phyloP scores from a whole-genome alignment of 2,113 vertebrate species.

The Sander lucioperca region DNA sequence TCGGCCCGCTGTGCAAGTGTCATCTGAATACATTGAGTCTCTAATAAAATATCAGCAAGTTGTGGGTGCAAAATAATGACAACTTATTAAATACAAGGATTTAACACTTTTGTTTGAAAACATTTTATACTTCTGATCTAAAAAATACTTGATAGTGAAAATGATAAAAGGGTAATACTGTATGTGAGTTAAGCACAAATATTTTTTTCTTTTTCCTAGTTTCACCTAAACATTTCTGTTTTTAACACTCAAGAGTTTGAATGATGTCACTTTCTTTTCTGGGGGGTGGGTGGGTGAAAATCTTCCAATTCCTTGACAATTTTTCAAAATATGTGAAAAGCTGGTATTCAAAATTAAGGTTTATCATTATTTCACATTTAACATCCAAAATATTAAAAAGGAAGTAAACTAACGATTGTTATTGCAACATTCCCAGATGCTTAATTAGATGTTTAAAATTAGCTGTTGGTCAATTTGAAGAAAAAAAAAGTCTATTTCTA shows the following conservation, averaged over 20 bases:
- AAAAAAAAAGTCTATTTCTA: not conserved
- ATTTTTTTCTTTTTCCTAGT: not conserved
- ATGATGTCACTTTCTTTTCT: not conserved
- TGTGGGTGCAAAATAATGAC: not conserved
- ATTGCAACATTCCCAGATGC: constrained; percentile 12
- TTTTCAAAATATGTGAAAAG: not conserved
- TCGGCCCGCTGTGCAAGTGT: not conserved
- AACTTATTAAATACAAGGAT: not conserved
- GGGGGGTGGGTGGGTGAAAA: no score
- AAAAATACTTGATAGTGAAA: not conserved
- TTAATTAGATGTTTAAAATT: not conserved
- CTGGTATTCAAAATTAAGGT: not conserved
- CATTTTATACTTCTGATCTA: not conserved
- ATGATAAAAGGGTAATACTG: not conserved
- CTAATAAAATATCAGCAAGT: constrained; percentile 9
- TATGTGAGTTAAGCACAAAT: not conserved
- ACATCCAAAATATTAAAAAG: not conserved
- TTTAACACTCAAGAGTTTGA: not conserved
- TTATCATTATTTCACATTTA: not conserved
- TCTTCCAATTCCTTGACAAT: not conserved
- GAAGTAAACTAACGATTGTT: not conserved
- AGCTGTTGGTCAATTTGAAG: not conserved
- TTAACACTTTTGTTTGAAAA: not conserved
- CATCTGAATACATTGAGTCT: not conserved
- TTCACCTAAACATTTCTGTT: not conserved